Conservation (phyloP, 1,140 invertebrate genomes). For the Brachionus koreanus region DNA sequence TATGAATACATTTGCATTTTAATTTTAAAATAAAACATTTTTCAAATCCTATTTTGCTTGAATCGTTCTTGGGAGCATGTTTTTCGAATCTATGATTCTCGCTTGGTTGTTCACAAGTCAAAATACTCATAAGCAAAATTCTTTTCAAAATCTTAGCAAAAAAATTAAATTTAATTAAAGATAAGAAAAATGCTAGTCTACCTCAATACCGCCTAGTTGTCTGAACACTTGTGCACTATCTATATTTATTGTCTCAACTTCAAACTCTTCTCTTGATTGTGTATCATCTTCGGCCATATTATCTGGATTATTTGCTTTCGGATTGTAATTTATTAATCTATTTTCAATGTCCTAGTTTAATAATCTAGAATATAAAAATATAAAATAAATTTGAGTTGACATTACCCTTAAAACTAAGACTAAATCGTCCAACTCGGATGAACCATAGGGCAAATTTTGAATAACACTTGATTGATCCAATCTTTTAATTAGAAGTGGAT, state of each 20-base stretch:
- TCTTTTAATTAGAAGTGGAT: constrained; percentile 31
- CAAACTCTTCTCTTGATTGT: background rate
- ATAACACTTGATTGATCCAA: constrained; percentile 42
- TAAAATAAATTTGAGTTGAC: background rate
- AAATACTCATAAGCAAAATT: constrained; percentile 27
- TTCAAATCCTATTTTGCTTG: constrained; percentile 15
- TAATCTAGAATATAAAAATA: background rate
- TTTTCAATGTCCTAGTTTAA: constrained; percentile 18
- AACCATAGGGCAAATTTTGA: constrained; percentile 10
- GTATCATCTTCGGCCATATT: constrained; percentile 4
- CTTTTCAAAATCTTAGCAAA: constrained; percentile 33
- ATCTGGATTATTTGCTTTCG: background rate
- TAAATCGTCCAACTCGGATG: background rate
- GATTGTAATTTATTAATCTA: constrained; percentile 14
- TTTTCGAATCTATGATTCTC: background rate
- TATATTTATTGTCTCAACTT: constrained; percentile 36
- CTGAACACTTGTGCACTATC: constrained; percentile 7
- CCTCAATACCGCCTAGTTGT: constrained; percentile 29
- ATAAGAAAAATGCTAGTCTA: background rate
- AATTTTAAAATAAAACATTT: constrained; percentile 41
- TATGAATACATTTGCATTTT: constrained; percentile 38
- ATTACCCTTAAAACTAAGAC: constrained; percentile 4
- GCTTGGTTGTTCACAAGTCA: background rate
- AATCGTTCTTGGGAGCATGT: background rate
- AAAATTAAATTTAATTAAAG: background rate